Conservation (phyloP, 2,888 invertebrate species). For the Plusia festucae region DNA sequence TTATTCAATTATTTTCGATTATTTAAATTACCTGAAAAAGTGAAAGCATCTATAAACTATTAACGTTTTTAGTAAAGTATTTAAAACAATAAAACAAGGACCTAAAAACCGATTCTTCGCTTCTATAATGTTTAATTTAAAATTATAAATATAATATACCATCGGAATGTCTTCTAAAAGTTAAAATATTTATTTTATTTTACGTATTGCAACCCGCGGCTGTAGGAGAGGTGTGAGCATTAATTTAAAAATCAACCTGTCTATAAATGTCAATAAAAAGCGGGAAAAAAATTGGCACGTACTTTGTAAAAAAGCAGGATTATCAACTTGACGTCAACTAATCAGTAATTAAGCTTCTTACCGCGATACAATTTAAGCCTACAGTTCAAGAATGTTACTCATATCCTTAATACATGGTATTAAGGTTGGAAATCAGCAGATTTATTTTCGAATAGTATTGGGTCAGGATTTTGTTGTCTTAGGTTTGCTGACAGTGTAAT, state of each 20-base stretch:
- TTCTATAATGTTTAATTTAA: no score
- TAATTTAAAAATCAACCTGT: conserved; percentile 15
- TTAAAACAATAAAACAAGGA: no score
- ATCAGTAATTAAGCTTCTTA: conserved; percentile 47
- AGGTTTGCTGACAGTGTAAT: conserved; percentile 36
- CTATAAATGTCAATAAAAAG: conserved; percentile 23
- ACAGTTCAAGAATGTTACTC: not conserved
- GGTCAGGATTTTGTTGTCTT: conserved; percentile 6
- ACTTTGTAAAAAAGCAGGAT: conserved; percentile 30
- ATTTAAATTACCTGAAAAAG: no score
- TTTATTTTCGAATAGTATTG: not conserved
- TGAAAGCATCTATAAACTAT: no score
- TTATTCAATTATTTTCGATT: no score
- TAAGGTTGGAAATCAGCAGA: conserved; percentile 21
- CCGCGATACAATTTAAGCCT: conserved; percentile 9
- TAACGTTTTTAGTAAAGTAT: no score
- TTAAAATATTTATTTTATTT: not conserved
- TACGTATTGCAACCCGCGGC: not conserved
- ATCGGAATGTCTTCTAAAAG: no score
- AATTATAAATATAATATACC: no score
- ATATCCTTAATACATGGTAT: not conserved
- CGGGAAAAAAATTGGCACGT: conserved; percentile 34
- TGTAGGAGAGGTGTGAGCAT: not conserved
- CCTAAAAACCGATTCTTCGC: no score
- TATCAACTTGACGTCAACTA: conserved; percentile 35